Evolutionary conservation across 2,797 vertebrate genomes (phyloP), one percentile per base, ranked within the genome.

Genomic region (Serranus cabrilla): DNA sequence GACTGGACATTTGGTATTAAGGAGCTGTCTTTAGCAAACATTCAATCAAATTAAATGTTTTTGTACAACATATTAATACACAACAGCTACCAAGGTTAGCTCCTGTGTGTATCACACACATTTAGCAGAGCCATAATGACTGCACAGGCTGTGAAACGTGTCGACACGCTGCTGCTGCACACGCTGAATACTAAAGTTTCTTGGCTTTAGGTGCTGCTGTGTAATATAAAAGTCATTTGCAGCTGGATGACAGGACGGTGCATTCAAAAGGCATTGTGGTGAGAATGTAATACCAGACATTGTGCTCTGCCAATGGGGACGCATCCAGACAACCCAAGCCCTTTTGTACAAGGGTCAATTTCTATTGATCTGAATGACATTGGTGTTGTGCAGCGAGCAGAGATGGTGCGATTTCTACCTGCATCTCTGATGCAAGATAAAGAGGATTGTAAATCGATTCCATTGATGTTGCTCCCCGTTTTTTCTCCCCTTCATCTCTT

Each of bases 291-390:
- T 74, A 76, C 57, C 77, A 87, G 81, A 88, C 86, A 81, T 82
- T 70, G 73, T 67, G 73, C 43, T 61, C 69, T 69, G 65, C 80
- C 80, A 67, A 58, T 40, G 57, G 85, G 72, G 80, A 90, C 77
- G 82, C 47, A 68, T 82, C 74, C 78, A 85, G 85, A 91, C 81
- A 85, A 85, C 69, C 71, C 50, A 25, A 74, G 74, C 74, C 80
- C 83, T 82, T 92, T 91, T 91, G 79, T 85, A 58, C 65, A 74
- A 72, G 81, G 86, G 91, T 95, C 93, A 91, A 77, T 93, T 87
- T 80, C 78, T 87, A 95, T 95, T 87, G 94, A 96, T 95, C 92
- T 86, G 81, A 80, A 90, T 92, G 93, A 93, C 93, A 93, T 88
- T 89, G 91, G 84, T 89, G 91, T 89, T 93, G 90, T 85, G 88